Evolutionary conservation across 2,113 vertebrate species (phyloP), one percentile per base, ranked within the genome.

Genomic region (Lynx canadensis): DNA sequence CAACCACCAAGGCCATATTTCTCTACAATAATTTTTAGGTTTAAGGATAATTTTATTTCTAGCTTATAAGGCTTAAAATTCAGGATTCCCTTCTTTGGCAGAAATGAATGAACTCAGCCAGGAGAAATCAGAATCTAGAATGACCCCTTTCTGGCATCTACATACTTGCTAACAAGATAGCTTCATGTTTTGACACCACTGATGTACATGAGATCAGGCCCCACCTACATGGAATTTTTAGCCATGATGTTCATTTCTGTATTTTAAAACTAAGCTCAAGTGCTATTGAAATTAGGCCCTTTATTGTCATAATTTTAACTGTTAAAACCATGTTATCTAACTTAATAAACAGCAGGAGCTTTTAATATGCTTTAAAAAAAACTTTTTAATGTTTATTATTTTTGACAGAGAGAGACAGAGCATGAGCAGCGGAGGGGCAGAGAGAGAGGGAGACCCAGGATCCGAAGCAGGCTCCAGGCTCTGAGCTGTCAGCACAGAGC

Each of bases 31-130:
- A 89, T 69, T 95, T 85, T 95, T 68, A 90, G 79, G 85, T 88
- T 89, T 90, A 76, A 33, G 85, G 69, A 29, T 95, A 79, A 91
- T 96, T 96, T 92, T 85, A 76, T 76, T 96, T 96, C 85, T 80
- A 94, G 88, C 41, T 86, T 71, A 25, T 63, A 90, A 87, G 33
- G 23, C 7, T 91, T 79, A 82, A 95, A 71, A 82, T 68, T 15
- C 84, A 73, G 93, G 52, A 83, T 87, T 89, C 48, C 31, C 73
- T 97, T 36, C 74, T 31, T 45, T 52, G 71, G 69, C 88, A 87
- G 25, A 71, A 94, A 88, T 50, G 21, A 71, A 91, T 21, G 66
- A 85, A 92, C 31, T 73, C n/a, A 82, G 66, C 23, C 31, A 76
- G 89, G 21, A 92, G 69, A 94, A 87, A 81, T 55, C 45, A 76